Conservation (phyloP, 2,797 vertebrate genomes). For the Protonibea diacanthus region DNA sequence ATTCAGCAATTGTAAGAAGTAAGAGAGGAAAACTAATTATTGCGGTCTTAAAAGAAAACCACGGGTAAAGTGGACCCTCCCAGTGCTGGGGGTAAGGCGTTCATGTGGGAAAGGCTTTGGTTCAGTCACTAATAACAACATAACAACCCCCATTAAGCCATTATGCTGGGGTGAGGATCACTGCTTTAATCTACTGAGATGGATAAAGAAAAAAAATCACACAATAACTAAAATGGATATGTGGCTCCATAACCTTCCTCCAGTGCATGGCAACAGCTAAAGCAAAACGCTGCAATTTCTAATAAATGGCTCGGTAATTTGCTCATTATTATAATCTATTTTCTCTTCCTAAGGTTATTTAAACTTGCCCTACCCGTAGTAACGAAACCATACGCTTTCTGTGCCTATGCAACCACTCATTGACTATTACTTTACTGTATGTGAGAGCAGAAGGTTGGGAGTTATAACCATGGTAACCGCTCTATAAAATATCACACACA, state of each 20-base stretch:
- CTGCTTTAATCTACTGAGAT: slow-evolving; percentile 70
- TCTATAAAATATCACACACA: slow-evolving; percentile 68
- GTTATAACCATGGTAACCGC: slow-evolving; percentile 76
- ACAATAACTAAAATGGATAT: slow-evolving; percentile 50
- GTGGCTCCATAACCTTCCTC: slow-evolving; percentile 16
- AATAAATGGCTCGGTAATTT: slow-evolving; percentile 6
- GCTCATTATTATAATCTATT: slow-evolving; percentile 31
- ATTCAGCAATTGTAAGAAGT: slow-evolving; percentile 77
- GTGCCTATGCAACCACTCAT: slow-evolving; percentile 38
- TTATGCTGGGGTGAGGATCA: slow-evolving; percentile 64
- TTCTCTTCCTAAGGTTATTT: slow-evolving; percentile 8
- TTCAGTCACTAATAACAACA: slow-evolving; percentile 81
- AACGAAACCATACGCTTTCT: slow-evolving; percentile 31
- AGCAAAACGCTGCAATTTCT: slow-evolving; percentile 30
- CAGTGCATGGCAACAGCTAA: slow-evolving; percentile 20
- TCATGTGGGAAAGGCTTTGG: slow-evolving; percentile 76
- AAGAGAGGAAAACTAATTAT: slow-evolving; percentile 83
- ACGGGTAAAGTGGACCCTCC: slow-evolving; percentile 71
- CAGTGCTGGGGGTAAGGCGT: slow-evolving; percentile 67
- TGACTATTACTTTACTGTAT: slow-evolving; percentile 32
- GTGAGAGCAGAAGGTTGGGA: slow-evolving; percentile 61
- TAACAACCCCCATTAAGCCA: slow-evolving; percentile 76
- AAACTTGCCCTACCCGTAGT: slow-evolving; percentile 23
- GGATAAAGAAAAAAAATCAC: slow-evolving; percentile 31
- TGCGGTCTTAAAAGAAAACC: slow-evolving; percentile 76